Conservation (phyloP, 2,888 invertebrate genomes). For the Xanthorhoe spadicearia region DNA sequence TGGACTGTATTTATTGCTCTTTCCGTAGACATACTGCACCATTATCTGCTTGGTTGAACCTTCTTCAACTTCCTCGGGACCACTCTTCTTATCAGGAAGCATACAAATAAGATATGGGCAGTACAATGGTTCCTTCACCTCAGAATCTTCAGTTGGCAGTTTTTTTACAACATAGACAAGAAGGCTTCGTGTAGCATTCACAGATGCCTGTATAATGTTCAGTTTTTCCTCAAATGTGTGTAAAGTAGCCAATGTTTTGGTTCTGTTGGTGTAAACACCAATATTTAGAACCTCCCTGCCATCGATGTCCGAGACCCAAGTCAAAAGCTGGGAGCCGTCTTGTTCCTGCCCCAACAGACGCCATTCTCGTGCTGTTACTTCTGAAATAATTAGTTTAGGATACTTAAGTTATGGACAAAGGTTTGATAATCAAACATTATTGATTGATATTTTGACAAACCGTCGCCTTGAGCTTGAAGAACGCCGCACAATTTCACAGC, state of each 20-base stretch:
- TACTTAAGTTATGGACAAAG: constrained; percentile 12
- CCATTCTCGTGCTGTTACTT: constrained; percentile 89
- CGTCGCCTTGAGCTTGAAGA: constrained; percentile 75
- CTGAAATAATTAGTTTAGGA: constrained; percentile 63
- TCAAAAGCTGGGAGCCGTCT: constrained; percentile 89
- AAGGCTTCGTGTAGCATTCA: constrained; percentile 88
- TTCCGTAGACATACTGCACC: constrained; percentile 91
- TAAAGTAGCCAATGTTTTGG: constrained; percentile 85
- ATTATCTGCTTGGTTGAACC: constrained; percentile 89
- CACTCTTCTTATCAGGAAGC: constrained; percentile 68
- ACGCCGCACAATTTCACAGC: constrained; percentile 85
- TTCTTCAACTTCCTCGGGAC: constrained; percentile 73
- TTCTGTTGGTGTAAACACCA: constrained; percentile 86
- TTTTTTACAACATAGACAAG: constrained; percentile 88
- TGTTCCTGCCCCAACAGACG: constrained; percentile 92
- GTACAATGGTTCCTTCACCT: constrained; percentile 79
- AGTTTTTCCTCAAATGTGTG: constrained; percentile 86
- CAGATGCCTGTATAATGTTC: constrained; percentile 91
- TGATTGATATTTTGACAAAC: constrained; percentile 59
- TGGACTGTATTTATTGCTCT: constrained; percentile 79
- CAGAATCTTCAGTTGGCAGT: constrained; percentile 60
- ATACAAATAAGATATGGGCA: constrained; percentile 87
- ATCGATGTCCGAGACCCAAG: constrained; percentile 83
- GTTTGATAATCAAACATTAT: constrained; percentile 31
- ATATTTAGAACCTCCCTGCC: constrained; percentile 73